A percentile compares a stretch with the other conserved stretches of the same genome.
Conservation (phyloP, 2,888 invertebrate species). For the Cheilosia variabilis region DNA sequence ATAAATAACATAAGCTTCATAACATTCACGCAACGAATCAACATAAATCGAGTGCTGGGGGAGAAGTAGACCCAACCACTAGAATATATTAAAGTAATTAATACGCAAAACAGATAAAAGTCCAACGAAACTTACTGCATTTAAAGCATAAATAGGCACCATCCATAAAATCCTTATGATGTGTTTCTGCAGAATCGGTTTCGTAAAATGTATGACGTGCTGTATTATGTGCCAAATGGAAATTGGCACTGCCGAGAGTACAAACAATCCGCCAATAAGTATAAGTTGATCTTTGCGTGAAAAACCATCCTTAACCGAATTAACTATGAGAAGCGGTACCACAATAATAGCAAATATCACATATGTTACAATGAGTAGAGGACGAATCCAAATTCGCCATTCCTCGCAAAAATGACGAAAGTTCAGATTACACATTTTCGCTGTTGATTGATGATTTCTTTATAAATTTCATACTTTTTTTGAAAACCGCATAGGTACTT, state of each 20-base stretch:
- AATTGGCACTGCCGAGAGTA: slow-evolving; percentile 94
- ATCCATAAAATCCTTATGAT: slow-evolving; percentile 98
- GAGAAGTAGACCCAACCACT: slow-evolving; percentile 89
- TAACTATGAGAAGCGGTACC: slow-evolving; percentile 92
- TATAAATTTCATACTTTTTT: slow-evolving; percentile 58
- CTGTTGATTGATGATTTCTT: slow-evolving; percentile 31
- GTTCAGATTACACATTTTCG: slow-evolving; percentile 79
- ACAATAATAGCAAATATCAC: slow-evolving; percentile 92
- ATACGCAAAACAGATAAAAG: background rate
- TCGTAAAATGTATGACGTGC: slow-evolving; percentile 96
- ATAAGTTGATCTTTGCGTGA: slow-evolving; percentile 91
- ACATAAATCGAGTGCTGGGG: slow-evolving; percentile 95
- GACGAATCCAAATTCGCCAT: slow-evolving; percentile 96
- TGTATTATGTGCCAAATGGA: slow-evolving; percentile 97
- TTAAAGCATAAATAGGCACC: slow-evolving; percentile 98
- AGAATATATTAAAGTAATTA: slow-evolving; percentile 39
- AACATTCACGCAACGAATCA: slow-evolving; percentile 96
- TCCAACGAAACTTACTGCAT: slow-evolving; percentile 89
- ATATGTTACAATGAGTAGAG: slow-evolving; percentile 91
- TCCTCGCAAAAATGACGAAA: slow-evolving; percentile 82
- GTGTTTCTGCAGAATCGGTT: slow-evolving; percentile 95
- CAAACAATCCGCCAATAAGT: slow-evolving; percentile 95
- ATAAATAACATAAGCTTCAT: slow-evolving; percentile 99
- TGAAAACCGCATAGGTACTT: slow-evolving; percentile 19
- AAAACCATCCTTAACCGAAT: slow-evolving; percentile 91